These are phyloP conservation scores for Nycteola revayana DNA, from an alignment of 2,888 invertebrate species.

Conservation along the genomic window DNA sequence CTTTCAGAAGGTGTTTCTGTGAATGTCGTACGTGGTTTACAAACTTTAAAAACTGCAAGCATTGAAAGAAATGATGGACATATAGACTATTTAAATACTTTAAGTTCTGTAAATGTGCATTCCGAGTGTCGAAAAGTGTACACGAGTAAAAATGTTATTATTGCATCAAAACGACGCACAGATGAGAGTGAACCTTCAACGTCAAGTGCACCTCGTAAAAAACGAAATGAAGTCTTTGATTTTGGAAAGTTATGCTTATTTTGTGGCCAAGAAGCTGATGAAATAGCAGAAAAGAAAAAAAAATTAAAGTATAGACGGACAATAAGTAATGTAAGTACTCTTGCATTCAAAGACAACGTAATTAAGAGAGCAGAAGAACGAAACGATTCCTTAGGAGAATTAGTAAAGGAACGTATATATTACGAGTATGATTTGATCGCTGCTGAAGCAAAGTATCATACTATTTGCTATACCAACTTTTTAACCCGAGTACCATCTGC, in stretches of 20 bases:
- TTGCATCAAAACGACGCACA: slow-evolving; percentile 30
- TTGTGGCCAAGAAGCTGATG: slow-evolving; percentile 47
- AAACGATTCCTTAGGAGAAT: slow-evolving; percentile 39
- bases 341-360: slow-evolving; percentile 44
- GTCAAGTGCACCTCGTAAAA: slow-evolving; percentile 33
- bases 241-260: slow-evolving; percentile 42
- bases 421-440: slow-evolving; percentile 38
- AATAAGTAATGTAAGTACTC: slow-evolving; percentile 41
- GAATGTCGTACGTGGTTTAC: slow-evolving; percentile 31
- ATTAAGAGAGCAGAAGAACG: slow-evolving; percentile 48
- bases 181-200: slow-evolving; percentile 26
- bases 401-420: slow-evolving; percentile 38
- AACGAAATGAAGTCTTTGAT: slow-evolving; percentile 25
- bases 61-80: slow-evolving; percentile 32
- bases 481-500: slow-evolving; percentile 37
- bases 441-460: slow-evolving; percentile 47
- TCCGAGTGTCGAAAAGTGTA: slow-evolving; percentile 33
- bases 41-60: slow-evolving; percentile 36
- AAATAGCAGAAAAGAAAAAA: slow-evolving; percentile 41
- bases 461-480: slow-evolving; percentile 45
- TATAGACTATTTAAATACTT: slow-evolving; percentile 31
- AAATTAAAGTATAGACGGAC: slow-evolving; percentile 36
- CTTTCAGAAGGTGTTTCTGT: slow-evolving; percentile 16
- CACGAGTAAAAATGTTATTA: slow-evolving; percentile 30
- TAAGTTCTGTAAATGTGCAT: slow-evolving; percentile 34